Base-by-base conservation (phyloP, 2,113 vertebrate species). In the Scophthalmus maximus region DNA sequence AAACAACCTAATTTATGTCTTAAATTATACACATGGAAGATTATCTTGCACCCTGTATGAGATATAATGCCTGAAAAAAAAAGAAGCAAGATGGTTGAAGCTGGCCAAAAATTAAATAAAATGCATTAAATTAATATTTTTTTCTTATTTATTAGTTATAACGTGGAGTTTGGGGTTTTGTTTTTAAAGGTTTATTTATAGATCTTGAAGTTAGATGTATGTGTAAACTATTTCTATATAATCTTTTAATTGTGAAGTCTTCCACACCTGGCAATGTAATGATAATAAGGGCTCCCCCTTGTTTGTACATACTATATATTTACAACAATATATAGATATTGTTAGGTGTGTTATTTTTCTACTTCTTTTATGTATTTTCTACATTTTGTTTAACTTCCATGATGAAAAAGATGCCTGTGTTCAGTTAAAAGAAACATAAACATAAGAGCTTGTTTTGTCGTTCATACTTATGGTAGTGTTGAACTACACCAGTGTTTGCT, bases 1-100 rank as follows among this genome's bases (percentile, higher is more conserved):
- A 36, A 93, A 86, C 81, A 89, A 78, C 87, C 83, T 94, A 93
- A 94, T 93, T 94, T 94, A 94, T 94, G 91, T 82, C 82, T 93
- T 94, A 94, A 94, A 91, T 94, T 94, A 94, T 94, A 89, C 89
- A 89, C 79, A 79, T 66, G 73, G 83, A 73, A 82, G 85, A 89
- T 90, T 80, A 77, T 92, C 77, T 89, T 92, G 83, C 85, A 85
- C 71, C 85, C 81, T 78, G 84, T 82, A 89, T 89, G 84, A 88
- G 86, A 69, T 80, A 66, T 78, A 52, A 67, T 68, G 78, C 79
- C 84, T 82, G 83, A 82, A 77, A 70, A 25, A 44, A 73, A 78
- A 25, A 44, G 72, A 78, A 66, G 79, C 82, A 79, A 85, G 79
- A 82, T 86, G 86, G 86, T 85, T 87, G 50, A 88, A 91, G 82